Percentiles rank a stretch among this genome's conserved stretches.
Conservation (phyloP, 2,113 vertebrate genomes). For the Tiliqua scincoides region DNA sequence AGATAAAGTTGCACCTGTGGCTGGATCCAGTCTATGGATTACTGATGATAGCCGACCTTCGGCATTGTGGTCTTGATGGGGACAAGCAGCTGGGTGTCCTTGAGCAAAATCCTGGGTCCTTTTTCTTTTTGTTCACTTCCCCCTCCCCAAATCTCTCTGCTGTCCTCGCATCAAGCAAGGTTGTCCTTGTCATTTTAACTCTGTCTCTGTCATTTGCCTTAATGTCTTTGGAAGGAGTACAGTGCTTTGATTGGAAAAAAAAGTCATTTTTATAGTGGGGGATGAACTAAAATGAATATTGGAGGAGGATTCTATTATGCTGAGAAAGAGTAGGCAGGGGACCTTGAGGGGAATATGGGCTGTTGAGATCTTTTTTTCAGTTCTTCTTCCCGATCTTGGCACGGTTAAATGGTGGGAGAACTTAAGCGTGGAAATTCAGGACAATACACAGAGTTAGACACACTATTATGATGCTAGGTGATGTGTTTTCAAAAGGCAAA, state of each 20-base stretch:
- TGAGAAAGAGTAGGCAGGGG: constrained; percentile 47
- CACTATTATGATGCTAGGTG: neutral
- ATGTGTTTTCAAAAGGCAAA: constrained; percentile 37
- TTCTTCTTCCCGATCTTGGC: constrained; percentile 43
- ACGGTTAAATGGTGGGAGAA: constrained; percentile 51
- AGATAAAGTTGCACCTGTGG: too few species aligned
- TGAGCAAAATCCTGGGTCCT: constrained; percentile 18
- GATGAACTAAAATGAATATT: constrained; percentile 56
- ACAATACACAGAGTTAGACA: constrained; percentile 11
- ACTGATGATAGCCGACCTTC: neutral
- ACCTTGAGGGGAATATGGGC: constrained; percentile 51
- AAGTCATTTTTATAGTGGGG: constrained; percentile 60
- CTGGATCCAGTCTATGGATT: neutral
- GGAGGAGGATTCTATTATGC: constrained; percentile 64
- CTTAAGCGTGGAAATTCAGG: neutral
- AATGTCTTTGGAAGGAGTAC: constrained; percentile 71
- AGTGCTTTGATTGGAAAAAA: constrained; percentile 64
- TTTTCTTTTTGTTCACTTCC: constrained; percentile 23
- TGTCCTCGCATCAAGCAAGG: constrained; percentile 44
- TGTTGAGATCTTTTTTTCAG: neutral
- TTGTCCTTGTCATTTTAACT: constrained; percentile 67
- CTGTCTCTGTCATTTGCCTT: constrained; percentile 56
- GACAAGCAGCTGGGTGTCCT: constrained; percentile 35
- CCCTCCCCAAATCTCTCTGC: constrained; percentile 4
- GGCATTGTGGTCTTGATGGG: neutral